Evolutionary conservation across 2,797 vertebrate species (phyloP).

Genomic region (Muraenolepis orangiensis): DNA sequence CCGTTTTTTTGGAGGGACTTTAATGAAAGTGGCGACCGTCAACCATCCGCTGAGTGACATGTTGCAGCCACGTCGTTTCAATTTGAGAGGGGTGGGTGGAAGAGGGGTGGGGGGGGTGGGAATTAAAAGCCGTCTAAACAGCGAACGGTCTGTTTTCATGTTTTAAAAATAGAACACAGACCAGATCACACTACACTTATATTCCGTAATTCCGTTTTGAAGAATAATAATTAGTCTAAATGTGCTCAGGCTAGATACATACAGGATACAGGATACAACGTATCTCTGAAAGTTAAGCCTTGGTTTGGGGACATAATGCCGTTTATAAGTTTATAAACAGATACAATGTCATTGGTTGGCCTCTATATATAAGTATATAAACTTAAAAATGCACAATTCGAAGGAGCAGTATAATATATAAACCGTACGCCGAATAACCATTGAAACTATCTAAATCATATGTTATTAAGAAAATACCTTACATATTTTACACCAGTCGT

Average conservation of each 20-base stretch:
- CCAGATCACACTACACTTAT: neutral
- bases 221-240: neutral
- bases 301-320: neutral
- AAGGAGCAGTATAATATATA: neutral
- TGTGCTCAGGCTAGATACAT: neutral
- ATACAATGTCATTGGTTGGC: neutral
- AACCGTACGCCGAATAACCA: neutral
- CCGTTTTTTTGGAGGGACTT: conserved; percentile 10
- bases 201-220: neutral
- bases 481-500: neutral
- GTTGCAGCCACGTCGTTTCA: conserved; percentile 10
- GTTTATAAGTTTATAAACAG: neutral
- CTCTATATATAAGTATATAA: neutral
- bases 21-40: conserved; percentile 9
- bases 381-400: neutral
- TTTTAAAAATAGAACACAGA: neutral
- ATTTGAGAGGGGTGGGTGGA: neutral
- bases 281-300: neutral
- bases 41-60: conserved; percentile 26
- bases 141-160: neutral
- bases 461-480: neutral
- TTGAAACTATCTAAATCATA: neutral
- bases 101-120: too few relatives aligned
- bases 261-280: too few relatives aligned
- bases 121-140: neutral